Percentiles rank a stretch among this genome's conserved stretches.
Evolutionary conservation across 2,797 vertebrate species (phyloP).

Genomic region (Esox lucius): DNA sequence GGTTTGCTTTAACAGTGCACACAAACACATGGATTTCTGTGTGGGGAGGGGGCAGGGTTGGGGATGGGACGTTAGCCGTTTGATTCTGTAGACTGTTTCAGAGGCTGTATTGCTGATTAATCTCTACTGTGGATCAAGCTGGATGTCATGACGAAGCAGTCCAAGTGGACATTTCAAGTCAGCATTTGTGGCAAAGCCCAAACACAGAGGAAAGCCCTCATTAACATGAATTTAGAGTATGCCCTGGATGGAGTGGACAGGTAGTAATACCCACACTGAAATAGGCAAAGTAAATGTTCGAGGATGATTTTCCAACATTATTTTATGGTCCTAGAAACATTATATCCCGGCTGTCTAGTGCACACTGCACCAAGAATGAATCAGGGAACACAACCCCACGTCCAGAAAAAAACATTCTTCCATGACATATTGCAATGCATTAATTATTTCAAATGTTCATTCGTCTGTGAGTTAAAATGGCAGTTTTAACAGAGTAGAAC

Average conservation of each 20-base stretch:
- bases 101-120: not conserved
- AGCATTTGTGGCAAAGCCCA: too few species aligned
- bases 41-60: too few species aligned
- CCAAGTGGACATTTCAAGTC: too few species aligned
- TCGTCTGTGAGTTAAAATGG: slow-evolving; percentile 48
- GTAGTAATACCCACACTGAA: not conserved
- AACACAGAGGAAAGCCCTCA: not conserved
- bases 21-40: not conserved
- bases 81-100: not conserved
- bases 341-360: not conserved
- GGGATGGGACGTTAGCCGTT: too few species aligned
- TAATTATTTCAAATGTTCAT: slow-evolving; percentile 22
- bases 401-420: not conserved
- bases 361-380: not conserved
- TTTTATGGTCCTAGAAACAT: not conserved
- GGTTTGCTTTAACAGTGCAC: not conserved
- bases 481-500: slow-evolving; percentile 35
- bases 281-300: not conserved
- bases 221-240: not conserved
- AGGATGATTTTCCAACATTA: not conserved
- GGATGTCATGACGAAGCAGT: too few species aligned
- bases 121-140: not conserved
- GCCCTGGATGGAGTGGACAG: slow-evolving; percentile 7
- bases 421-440: not conserved
- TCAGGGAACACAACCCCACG: not conserved